A percentile compares a stretch with the other conserved stretches of the same genome.
These are phyloP conservation scores for Chiroxiphia lanceolata DNA, from an alignment of 2,797 vertebrate genomes.

Conservation along the genomic window DNA sequence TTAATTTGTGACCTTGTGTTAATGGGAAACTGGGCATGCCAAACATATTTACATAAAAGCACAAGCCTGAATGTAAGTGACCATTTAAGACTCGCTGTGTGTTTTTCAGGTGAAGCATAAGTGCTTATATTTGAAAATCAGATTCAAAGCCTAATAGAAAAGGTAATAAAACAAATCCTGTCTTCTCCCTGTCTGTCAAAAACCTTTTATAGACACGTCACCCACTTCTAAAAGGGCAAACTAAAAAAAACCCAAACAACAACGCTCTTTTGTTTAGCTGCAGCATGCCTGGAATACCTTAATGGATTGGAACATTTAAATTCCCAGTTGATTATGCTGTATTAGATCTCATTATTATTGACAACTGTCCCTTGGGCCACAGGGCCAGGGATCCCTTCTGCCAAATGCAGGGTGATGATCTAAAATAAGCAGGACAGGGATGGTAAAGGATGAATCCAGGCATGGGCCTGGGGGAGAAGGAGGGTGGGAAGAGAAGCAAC, in stretches of 20 bases:
- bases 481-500: background rate
- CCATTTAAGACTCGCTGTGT: background rate
- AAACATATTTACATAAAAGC: background rate
- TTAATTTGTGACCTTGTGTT: conserved; percentile 23
- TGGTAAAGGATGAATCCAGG: background rate
- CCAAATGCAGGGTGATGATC: background rate
- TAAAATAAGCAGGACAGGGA: background rate
- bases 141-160: background rate
- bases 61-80: background rate
- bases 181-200: background rate
- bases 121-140: background rate
- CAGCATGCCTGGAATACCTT: background rate
- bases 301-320: background rate
- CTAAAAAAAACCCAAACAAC: background rate
- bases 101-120: background rate
- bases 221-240: background rate
- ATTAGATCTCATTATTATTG: background rate
- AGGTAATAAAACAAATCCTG: conserved; percentile 18
- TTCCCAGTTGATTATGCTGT: background rate
- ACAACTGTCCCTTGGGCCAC: background rate
- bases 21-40: background rate
- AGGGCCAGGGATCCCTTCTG: accelerated
- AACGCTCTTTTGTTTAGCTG: background rate
- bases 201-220: background rate
- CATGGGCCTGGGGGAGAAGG: background rate